A percentile compares a stretch with the other conserved stretches of the same genome.
Evolutionary conservation across 2,888 invertebrate species (phyloP).

Genomic region (Cerastis rubricosa): DNA sequence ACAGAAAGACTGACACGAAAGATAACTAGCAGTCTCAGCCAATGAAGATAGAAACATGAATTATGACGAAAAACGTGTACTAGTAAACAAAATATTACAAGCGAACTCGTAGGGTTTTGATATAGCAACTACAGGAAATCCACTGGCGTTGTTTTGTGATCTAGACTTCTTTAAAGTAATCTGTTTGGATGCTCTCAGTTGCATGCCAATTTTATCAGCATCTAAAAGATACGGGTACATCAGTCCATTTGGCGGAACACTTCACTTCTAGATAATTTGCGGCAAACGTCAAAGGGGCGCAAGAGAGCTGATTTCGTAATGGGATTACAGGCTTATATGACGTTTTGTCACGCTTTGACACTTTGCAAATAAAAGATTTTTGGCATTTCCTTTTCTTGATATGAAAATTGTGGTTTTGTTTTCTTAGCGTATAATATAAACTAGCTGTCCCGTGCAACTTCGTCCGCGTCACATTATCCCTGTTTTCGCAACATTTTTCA

Average conservation of each 20-base stretch:
- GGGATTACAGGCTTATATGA: slow-evolving; percentile 46
- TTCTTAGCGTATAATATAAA: no score
- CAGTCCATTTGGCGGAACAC: slow-evolving; percentile 42
- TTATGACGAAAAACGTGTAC: background rate
- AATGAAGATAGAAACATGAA: background rate
- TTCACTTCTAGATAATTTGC: slow-evolving; percentile 58
- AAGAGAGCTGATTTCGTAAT: slow-evolving; percentile 58
- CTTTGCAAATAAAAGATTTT: slow-evolving; percentile 25
- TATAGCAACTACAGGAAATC: background rate
- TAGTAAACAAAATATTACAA: background rate
- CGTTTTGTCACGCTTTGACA: slow-evolving; percentile 27
- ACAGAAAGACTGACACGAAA: no score
- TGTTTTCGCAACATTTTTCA: no score
- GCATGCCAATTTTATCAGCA: slow-evolving; percentile 42
- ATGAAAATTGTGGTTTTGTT: background rate
- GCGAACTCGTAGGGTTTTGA: background rate
- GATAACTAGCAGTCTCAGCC: background rate
- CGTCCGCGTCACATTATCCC: no score
- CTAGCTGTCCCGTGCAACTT: no score
- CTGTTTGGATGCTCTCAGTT: slow-evolving; percentile 30
- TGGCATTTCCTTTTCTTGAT: slow-evolving; percentile 5
- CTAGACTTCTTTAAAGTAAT: slow-evolving; percentile 17
- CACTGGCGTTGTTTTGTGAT: slow-evolving; percentile 13
- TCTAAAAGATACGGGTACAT: slow-evolving; percentile 39
- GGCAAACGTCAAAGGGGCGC: slow-evolving; percentile 51